phyloP scores from a whole-genome alignment of 2,113 vertebrate genomes.

The Corythornis vintsioides region DNA sequence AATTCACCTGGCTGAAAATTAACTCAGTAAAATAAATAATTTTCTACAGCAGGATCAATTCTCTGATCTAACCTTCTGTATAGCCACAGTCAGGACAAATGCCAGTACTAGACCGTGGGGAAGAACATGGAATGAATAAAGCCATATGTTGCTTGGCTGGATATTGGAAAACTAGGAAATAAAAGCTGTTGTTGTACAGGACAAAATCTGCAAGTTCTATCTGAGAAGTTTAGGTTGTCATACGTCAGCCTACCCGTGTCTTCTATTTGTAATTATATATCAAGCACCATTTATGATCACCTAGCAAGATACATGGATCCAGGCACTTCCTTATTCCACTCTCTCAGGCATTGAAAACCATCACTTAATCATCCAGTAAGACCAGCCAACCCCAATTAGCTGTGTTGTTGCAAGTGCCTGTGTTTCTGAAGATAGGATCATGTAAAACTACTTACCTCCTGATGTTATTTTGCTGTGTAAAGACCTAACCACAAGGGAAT shows the following conservation, averaged over 20 bases:
- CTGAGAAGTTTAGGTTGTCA: background rate
- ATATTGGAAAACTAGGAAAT: background rate
- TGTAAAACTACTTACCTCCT: background rate
- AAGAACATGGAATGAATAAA: background rate
- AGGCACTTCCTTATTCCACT: background rate
- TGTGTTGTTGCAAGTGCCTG: background rate
- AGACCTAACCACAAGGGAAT: background rate
- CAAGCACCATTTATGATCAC: background rate
- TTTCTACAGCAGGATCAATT: background rate
- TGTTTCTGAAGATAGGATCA: background rate
- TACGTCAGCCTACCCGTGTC: accelerated
- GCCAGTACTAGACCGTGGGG: background rate
- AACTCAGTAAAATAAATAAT: background rate
- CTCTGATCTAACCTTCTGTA: background rate
- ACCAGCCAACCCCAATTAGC: background rate
- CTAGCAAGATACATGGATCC: background rate
- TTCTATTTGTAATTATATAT: background rate
- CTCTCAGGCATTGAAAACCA: background rate
- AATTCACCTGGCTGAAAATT: background rate
- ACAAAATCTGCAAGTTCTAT: background rate
- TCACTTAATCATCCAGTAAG: background rate
- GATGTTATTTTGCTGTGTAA: background rate
- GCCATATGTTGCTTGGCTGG: background rate
- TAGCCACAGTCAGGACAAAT: background rate
- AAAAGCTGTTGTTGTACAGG: background rate